A percentile compares a stretch with the other conserved stretches of the same genome.
Conservation (phyloP, 1,140 invertebrate genomes). For the Branchinecta lindahli region DNA sequence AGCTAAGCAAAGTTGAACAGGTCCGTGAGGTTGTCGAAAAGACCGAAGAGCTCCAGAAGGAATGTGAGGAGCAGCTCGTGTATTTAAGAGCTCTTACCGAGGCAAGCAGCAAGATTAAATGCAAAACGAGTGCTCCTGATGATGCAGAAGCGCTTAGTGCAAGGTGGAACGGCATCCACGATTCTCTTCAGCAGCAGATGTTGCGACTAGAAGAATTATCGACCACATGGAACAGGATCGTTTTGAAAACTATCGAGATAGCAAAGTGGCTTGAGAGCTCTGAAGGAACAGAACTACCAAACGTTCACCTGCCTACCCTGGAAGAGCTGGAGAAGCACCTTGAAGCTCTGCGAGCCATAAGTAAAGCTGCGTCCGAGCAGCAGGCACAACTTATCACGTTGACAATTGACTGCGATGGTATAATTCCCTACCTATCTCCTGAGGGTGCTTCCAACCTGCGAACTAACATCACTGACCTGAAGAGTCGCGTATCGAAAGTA, state of each 20-base stretch:
- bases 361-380: conserved; percentile 45
- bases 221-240: conserved; percentile 57
- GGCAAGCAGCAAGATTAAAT: conserved; percentile 52
- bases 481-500: conserved; percentile 47
- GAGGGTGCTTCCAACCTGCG: conserved; percentile 56
- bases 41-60: conserved; percentile 46
- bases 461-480: conserved; percentile 50
- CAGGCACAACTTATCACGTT: conserved; percentile 60
- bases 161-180: conserved; percentile 56
- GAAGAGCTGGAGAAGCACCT: conserved; percentile 25
- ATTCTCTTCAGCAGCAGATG: conserved; percentile 50
- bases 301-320: conserved; percentile 15
- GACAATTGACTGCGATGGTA: conserved; percentile 58
- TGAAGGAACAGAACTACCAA: conserved; percentile 19
- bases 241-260: conserved; percentile 29
- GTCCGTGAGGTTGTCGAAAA: conserved; percentile 54
- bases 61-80: conserved; percentile 53
- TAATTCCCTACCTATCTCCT: conserved; percentile 52
- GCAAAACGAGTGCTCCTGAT: conserved; percentile 52
- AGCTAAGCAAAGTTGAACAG: conserved; percentile 51
- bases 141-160: conserved; percentile 65
- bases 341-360: conserved; percentile 15
- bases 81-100: conserved; percentile 37
- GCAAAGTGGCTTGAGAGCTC: conserved; percentile 26
- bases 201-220: conserved; percentile 61